A percentile compares a stretch with the other conserved stretches of the same genome.
These are phyloP conservation scores for Therioaphis trifolii DNA, from an alignment of 2,888 invertebrate genomes.

Conservation along the genomic window DNA sequence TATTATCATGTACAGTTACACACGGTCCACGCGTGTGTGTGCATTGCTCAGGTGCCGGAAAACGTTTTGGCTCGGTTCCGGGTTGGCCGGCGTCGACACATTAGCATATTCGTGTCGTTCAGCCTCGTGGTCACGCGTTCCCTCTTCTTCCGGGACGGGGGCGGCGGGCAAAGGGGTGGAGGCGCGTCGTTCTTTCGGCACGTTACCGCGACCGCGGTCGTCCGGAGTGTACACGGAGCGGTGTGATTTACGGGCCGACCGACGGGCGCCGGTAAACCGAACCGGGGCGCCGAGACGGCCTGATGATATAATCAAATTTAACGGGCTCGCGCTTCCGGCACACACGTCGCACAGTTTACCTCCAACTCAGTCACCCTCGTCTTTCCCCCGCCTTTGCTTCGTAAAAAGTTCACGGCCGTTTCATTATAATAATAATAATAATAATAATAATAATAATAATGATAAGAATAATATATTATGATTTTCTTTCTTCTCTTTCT, in stretches of 20 bases:
- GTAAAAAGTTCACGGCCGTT: not conserved
- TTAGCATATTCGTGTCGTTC: slow-evolving; percentile 28
- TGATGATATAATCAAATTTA: no score
- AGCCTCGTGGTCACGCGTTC: not conserved
- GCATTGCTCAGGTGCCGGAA: slow-evolving; percentile 18
- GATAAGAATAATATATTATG: no score
- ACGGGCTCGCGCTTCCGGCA: slow-evolving; percentile 5
- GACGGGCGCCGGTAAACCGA: no score
- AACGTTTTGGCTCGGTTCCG: slow-evolving; percentile 41
- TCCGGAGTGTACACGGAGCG: not conserved
- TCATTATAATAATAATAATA: not conserved
- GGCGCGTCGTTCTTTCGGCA: not conserved
- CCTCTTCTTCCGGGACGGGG: not conserved
- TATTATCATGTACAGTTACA: no score
- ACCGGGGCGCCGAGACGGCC: no score
- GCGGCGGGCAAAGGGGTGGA: not conserved
- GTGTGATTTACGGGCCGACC: not conserved
- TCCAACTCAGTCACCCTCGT: not conserved
- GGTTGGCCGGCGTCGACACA: not conserved
- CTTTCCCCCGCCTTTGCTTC: no score
- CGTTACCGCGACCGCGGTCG: not conserved
- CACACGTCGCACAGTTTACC: not conserved
- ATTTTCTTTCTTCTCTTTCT: no score
- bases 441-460: no score
- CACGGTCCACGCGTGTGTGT: not conserved